A percentile compares a stretch with the other conserved stretches of the same genome.
phyloP scores from a whole-genome alignment of 2,113 vertebrate species.

The Ptilorrhoa leucosticta region DNA sequence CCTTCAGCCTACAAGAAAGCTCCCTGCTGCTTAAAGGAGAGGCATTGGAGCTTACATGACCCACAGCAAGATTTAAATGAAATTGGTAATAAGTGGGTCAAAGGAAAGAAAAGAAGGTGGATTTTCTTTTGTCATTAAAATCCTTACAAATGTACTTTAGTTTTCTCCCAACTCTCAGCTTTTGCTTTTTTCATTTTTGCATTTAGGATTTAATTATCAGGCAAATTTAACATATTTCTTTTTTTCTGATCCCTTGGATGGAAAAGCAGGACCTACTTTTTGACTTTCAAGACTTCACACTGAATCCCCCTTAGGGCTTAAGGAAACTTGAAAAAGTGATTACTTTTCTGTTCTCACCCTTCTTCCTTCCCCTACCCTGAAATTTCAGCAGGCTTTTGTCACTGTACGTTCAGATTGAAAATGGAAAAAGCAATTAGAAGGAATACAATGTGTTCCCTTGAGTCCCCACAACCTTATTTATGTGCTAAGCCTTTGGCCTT shows the following conservation, averaged over 20 bases:
- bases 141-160: background rate
- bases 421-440: conserved; percentile 19
- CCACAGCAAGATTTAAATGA: background rate
- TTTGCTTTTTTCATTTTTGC: background rate
- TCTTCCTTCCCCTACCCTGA: background rate
- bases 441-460: background rate
- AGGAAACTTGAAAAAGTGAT: background rate
- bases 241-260: background rate
- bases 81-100: background rate
- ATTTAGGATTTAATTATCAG: background rate
- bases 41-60: background rate
- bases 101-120: background rate
- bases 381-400: conserved; percentile 18
- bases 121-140: background rate
- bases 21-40: background rate
- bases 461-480: background rate
- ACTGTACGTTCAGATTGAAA: background rate
- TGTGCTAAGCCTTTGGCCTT: background rate
- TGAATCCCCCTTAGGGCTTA: background rate
- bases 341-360: background rate
- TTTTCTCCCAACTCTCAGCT: background rate
- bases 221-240: background rate
- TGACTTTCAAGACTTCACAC: background rate
- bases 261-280: background rate
- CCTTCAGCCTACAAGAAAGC: background rate